Percentiles rank a stretch among this genome's conserved stretches.
These are phyloP conservation scores for Styela plicata DNA, from an alignment of 23 tunicate species.

Conservation along the genomic window DNA sequence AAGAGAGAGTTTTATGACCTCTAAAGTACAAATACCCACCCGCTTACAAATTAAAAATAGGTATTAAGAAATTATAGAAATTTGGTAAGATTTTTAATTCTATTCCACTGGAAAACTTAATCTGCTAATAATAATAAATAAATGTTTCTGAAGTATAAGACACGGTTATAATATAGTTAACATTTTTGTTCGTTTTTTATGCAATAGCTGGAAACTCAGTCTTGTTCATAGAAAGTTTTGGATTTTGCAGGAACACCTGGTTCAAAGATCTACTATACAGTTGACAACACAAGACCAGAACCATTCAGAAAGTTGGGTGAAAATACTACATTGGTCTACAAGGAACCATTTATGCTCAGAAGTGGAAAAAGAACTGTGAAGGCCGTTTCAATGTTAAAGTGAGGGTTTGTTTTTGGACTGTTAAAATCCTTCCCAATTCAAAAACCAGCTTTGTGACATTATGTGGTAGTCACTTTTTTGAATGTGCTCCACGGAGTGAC, in stretches of 20 bases:
- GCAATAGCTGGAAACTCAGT: not conserved
- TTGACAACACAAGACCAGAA: conserved; percentile 89
- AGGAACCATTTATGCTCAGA: conserved; percentile 87
- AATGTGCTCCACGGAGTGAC: too few species aligned
- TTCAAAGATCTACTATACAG: conserved; percentile 82
- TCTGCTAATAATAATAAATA: not conserved
- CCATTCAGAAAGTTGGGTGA: conserved; percentile 80
- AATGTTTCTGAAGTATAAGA: not conserved
- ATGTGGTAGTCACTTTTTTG: too few species aligned
- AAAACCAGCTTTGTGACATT: too few species aligned
- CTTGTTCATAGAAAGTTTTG: not conserved
- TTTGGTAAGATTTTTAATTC: too few species aligned
- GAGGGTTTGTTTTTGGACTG: too few species aligned
- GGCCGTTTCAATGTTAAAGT: conserved; percentile 81
- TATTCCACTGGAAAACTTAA: too few species aligned
- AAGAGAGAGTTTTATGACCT: too few species aligned
- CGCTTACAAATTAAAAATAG: too few species aligned
- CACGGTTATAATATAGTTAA: not conserved
- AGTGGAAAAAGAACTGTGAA: conserved; percentile 86
- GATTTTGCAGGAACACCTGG: conserved; percentile 52
- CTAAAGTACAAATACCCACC: too few species aligned
- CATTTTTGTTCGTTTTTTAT: not conserved
- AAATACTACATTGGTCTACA: conserved; percentile 84
- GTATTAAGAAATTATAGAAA: too few species aligned
- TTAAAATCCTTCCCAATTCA: too few species aligned